Base-by-base conservation (phyloP, 2,888 invertebrate genomes). In the Plemyria rubiginata region DNA sequence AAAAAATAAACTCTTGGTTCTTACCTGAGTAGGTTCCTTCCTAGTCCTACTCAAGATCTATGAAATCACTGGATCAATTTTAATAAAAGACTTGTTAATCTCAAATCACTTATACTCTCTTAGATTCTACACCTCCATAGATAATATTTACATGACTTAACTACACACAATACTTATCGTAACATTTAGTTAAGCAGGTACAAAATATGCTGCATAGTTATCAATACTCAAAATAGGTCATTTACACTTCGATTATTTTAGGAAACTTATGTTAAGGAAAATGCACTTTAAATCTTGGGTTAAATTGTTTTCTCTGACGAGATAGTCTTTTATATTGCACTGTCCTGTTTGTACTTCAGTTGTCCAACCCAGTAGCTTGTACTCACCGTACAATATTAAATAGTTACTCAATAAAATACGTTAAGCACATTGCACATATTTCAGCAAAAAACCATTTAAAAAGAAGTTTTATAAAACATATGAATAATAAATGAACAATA, bases 101-200 rank as follows among this genome's bases (percentile, higher is more conserved):
- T 59, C 15, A 55, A 63, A 59, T 58, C 62, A 51, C 32, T 36
- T 63, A 32, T 59, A 59, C 50, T 53, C 54, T 45, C 58, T 22
- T 22, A 40, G 58, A 63, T 63, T 58, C 40, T 54, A 54, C 16
- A 50, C 40, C 55, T 40, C 40, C 55, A 29, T 13, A 50, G 38
- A 46, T 48, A 29, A 11, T 51, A 54, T 60, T 50, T 57, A 57
- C 49, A 59, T 40, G 12, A 54, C 45, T 15, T 54, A 54, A 5
- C 56, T 29, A 57, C 46, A 54, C 4, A 43, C 36, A 46, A 40
- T n/a, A 52, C 49, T 22, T 0, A 4, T 49, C 11, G 38, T 48
- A 8, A 29, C 0, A 28, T 8, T 54, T 22, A 36, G 11, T 15
- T 4, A 40, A 16, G 32, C 43, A 22, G 43, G 13, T 50, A 54